Base-by-base conservation (phyloP, 2,888 invertebrate genomes). In the Theodoxus fluviatilis region DNA sequence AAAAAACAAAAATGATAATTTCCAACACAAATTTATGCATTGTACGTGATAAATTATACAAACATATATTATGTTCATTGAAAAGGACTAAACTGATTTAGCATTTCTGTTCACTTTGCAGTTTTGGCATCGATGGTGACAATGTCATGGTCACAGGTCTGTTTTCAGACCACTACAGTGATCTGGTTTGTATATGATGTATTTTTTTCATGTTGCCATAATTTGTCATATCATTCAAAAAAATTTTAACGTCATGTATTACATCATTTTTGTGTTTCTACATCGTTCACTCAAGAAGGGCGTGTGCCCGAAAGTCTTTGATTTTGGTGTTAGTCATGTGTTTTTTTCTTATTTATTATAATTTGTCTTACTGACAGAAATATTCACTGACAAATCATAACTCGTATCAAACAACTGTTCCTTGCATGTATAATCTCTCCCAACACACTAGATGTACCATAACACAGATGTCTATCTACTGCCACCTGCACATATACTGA, bases 141-240 rank as follows among this genome's bases (percentile, higher is more conserved):
- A 90, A 92, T 70, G 89, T 95, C 69, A 88, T 93, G 68, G 91
- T 97, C 63, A 92, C 92, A 71, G 94, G 95, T 0, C 90, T 96
- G 28, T 93, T 93, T 87, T 93, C 94, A 1, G 95, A 96, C 84
- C 93, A 94, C 9, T 89, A 91, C 0, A 93, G 93, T 85, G 92
- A 92, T 63, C 82, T 91, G 65, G 93, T 93, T 43, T 77, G 81
- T 77, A 9, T 38, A 33, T 4, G 31, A 63, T 57, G 12, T 31
- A 31, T 22, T 40, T 52, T 28, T 31, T 6, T 35, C 25, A 61
- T 57, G 37, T 9, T 68, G 12, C 9, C 3, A 47, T 47, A 31
- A 47, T 43, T 22, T n/a, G 18, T 28, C 43, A 4, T 66, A 25
- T 2, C 40, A 67, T 35, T 31, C 9, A 15, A 31, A 52, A 33